Evolutionary conservation across 2,888 invertebrate genomes (phyloP).

Genomic region (Scaptomyza caliginosa): DNA sequence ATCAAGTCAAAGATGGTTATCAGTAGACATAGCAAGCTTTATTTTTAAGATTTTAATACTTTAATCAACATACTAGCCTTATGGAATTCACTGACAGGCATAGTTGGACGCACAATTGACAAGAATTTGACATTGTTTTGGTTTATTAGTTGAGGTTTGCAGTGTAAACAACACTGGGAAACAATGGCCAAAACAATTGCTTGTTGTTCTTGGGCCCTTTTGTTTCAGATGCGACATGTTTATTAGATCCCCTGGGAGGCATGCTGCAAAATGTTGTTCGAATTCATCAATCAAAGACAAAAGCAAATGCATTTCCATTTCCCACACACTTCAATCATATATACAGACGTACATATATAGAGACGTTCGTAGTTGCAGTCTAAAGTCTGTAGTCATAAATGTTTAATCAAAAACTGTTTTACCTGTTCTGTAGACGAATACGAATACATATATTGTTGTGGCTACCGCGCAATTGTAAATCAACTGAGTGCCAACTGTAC

Average conservation of each 20-base stretch:
- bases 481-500: conserved; percentile 59
- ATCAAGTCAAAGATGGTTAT: background rate
- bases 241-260: conserved; percentile 71
- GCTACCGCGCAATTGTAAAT: conserved; percentile 60
- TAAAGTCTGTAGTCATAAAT: conserved; percentile 33
- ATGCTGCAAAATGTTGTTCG: conserved; percentile 24
- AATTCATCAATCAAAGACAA: conserved; percentile 52
- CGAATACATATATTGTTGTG: conserved; percentile 9
- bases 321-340: conserved; percentile 54
- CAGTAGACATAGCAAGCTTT: background rate
- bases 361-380: background rate
- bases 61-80: conserved; percentile 22
- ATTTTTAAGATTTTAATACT: background rate
- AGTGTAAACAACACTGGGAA: conserved; percentile 53
- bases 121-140: conserved; percentile 60
- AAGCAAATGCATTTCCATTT: conserved; percentile 37
- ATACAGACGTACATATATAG: background rate
- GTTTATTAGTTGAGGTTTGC: conserved; percentile 43
- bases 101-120: conserved; percentile 35
- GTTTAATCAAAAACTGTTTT: conserved; percentile 24
- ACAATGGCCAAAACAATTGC: conserved; percentile 35
- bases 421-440: background rate
- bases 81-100: conserved; percentile 1
- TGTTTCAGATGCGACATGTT: conserved; percentile 55
- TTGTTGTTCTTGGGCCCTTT: conserved; percentile 13